These are phyloP conservation scores for Catonia carolina DNA, from an alignment of 2,888 invertebrate genomes.

Conservation along the genomic window DNA sequence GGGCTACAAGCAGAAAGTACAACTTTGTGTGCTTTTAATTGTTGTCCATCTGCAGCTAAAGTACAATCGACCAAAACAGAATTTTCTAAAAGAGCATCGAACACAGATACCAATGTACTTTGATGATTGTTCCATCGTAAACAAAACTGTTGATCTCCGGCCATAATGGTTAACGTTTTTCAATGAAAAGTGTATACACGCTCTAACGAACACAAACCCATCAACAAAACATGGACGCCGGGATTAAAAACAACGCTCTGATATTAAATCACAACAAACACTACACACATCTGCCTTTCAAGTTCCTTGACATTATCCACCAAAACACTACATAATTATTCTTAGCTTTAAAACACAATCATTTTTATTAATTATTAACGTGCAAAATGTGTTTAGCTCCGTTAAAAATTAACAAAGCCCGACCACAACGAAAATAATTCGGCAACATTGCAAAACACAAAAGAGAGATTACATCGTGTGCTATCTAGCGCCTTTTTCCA, in stretches of 20 bases:
- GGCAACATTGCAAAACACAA: too few species aligned
- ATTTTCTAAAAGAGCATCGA: slow-evolving; percentile 84
- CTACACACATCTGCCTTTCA: too few species aligned
- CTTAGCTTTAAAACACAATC: too few species aligned
- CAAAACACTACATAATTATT: too few species aligned
- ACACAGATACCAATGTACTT: slow-evolving; percentile 84
- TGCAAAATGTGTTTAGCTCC: too few species aligned
- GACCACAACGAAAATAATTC: too few species aligned
- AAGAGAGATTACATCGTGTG: too few species aligned
- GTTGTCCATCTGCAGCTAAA: slow-evolving; percentile 86
- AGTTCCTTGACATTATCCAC: too few species aligned
- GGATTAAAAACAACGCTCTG: slow-evolving; percentile 1
- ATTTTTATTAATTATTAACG: too few species aligned
- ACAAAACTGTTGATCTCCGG: slow-evolving; percentile 72
- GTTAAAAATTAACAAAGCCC: too few species aligned
- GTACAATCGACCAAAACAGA: slow-evolving; percentile 91
- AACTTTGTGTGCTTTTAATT: slow-evolving; percentile 89
- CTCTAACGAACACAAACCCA: background rate
- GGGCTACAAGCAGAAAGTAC: slow-evolving; percentile 71
- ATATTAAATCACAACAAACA: too few species aligned
- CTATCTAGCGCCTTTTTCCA: too few species aligned
- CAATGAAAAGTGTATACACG: background rate
- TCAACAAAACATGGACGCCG: slow-evolving; percentile 25
- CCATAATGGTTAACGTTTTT: slow-evolving; percentile 26
- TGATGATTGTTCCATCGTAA: slow-evolving; percentile 94